Base-by-base conservation (phyloP, 2,888 invertebrate species). In the Phortica okadai region DNA sequence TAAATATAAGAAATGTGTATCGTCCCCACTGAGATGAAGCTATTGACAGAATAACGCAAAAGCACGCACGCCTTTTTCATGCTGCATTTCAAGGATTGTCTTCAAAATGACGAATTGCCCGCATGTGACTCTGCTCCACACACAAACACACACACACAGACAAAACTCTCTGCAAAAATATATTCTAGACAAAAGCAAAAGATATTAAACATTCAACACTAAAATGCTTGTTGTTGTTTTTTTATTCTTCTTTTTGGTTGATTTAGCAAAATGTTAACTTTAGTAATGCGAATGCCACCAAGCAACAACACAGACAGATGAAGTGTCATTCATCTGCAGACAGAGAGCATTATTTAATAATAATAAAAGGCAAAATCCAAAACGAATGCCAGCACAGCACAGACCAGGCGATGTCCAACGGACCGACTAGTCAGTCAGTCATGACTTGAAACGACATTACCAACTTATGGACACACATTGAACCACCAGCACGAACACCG, bases 291-390 rank as follows among this genome's bases (percentile, higher is more conserved):
- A 62, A 62, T 62, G 62, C 62, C 76, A 78, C 81, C 86, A 79
- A 81, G 80, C 83, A 82, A 81, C 80, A 77, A 76, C 75, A 78
- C 83, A 84, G 85, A 85, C 87, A 88, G 85, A 89, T 89, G 89
- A 89, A 89, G 89, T 89, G 90, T 90, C 90, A 89, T 89, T 90
- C 90, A 90, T 90, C 89, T 89, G 88, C 82, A 84, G 87, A 89
- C 88, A 90, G 89, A 90, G 87, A n/a, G 90, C 90, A 90, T 89
- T 90, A 89, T 89, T 90, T 89, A 89, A 33, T 33, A 33, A 33
- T 33, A 33, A 33, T 33, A 33, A 33, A 33, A 33, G 33, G 33
- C 33, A 33, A 33, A 33, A 33, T 3, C 33, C 33, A 33, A 33
- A 33, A 33, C 33, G 33, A 33, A 33, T 33, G 33, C 33, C 33